Evolutionary conservation across 2,797 vertebrate genomes (phyloP), one percentile per base, ranked within the genome.

Genomic region (Scarus forsteni): DNA sequence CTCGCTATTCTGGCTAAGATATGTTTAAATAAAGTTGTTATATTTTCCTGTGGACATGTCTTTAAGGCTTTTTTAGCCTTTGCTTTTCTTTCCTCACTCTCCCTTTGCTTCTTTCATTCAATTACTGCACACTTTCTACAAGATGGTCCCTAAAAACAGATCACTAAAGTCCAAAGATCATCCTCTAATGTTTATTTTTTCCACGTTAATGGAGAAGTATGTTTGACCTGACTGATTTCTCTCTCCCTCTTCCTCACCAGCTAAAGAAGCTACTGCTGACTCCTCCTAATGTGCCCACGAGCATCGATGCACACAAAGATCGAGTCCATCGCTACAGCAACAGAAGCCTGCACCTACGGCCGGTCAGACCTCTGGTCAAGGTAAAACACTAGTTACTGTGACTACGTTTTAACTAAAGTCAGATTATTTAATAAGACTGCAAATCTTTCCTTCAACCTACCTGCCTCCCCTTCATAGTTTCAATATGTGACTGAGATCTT

Each of bases 251-350:
- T 53, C 52, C 43, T 64, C 73, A 69, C 70, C 87, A 99, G 98
- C 92, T 99, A 67, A 97, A 95, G 95, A 97, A 96, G 87, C 95
- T 99, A 81, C 95, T 99, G 79, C 94, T 98, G 70, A 95, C 96
- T 68, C 96, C 98, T 3, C 95, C 96, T n/a, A 95, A 96, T 18
- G 85, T 95, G 65, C 93, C 95, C 45, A 65, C 86, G 0, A 93
- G 91, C 88, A 89, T 92, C 15, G 96, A 98, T 40, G 67, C 87
- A 62, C 96, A 95, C 89, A 96, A 94, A 92, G 96, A 97, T 0
- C 94, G 94, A 77, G 87, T 85, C 67, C 80, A 94, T 86, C 95
- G 93, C 88, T 94, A 92, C 70, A 68, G 88, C 85, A 94, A 85
- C 92, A 79, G 93, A 92, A 93, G 90, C 90, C 88, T 94, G 68